Percentiles rank a stretch among this genome's conserved stretches.
phyloP scores from a whole-genome alignment of 2,888 invertebrate species.

The Mamestra brassicae region DNA sequence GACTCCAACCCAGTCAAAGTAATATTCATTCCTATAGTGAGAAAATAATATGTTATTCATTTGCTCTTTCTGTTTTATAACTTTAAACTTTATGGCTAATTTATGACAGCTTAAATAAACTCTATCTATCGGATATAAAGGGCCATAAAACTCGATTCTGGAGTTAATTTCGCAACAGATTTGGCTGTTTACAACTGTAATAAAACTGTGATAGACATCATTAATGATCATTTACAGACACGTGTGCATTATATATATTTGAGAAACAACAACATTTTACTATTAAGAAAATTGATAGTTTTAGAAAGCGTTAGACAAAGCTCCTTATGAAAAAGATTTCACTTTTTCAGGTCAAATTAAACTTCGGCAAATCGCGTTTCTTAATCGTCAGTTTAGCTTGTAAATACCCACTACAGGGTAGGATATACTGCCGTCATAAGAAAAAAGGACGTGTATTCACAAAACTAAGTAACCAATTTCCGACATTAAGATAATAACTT shows the following conservation, averaged over 20 bases:
- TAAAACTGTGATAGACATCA: slow-evolving; percentile 26
- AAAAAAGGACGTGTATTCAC: too few species aligned
- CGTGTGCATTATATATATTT: background rate
- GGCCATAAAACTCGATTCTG: slow-evolving; percentile 13
- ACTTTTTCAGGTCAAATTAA: background rate
- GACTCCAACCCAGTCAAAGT: too few species aligned
- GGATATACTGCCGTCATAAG: too few species aligned
- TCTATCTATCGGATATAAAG: slow-evolving; percentile 7
- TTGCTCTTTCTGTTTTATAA: slow-evolving; percentile 1
- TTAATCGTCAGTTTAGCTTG: background rate
- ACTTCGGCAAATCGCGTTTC: background rate
- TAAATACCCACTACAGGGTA: background rate
- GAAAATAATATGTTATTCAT: background rate
- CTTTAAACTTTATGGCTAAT: background rate
- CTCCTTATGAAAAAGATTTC: background rate
- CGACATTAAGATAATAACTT: too few species aligned
- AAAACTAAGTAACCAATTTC: too few species aligned
- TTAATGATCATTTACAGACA: slow-evolving; percentile 3
- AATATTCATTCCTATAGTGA: too few species aligned
- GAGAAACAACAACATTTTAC: background rate
- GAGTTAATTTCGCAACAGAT: slow-evolving; percentile 32
- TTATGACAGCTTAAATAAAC: slow-evolving; percentile 25
- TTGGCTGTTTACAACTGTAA: slow-evolving; percentile 25
- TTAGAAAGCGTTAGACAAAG: background rate
- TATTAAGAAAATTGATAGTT: background rate